Conservation (phyloP, 2,888 invertebrate species). For the Dromius quadrimaculatus region DNA sequence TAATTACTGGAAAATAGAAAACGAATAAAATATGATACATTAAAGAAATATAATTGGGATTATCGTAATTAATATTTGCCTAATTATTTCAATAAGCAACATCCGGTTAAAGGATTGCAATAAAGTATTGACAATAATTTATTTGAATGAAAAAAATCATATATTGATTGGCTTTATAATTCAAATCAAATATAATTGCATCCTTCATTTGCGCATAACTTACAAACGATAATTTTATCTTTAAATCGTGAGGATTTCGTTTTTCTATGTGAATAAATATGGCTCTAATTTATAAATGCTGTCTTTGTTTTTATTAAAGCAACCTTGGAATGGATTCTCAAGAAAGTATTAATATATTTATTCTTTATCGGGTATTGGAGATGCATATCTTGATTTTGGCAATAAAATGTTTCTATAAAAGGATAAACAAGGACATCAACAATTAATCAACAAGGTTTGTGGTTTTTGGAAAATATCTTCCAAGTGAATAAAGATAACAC, state of each 20-base stretch:
- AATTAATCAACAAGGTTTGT: too few species aligned
- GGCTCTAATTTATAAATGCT: slow-evolving; percentile 30
- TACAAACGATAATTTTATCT: slow-evolving; percentile 8
- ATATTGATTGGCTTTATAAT: slow-evolving; percentile 30
- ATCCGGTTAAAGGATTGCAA: too few species aligned
- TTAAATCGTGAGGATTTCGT: slow-evolving; percentile 20
- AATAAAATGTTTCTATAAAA: too few species aligned
- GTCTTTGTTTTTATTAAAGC: slow-evolving; percentile 26
- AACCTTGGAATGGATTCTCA: slow-evolving; percentile 26
- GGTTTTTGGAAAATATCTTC: not conserved
- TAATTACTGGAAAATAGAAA: too few species aligned
- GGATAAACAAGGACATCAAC: too few species aligned
- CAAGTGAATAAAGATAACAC: slow-evolving; percentile 15
- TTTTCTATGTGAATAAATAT: slow-evolving; percentile 25
- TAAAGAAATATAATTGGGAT: too few species aligned
- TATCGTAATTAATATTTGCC: too few species aligned
- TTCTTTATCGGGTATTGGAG: too few species aligned
- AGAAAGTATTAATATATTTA: slow-evolving; percentile 12
- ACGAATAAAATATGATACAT: too few species aligned
- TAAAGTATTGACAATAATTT: slow-evolving; percentile 45
- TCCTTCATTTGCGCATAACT: slow-evolving; percentile 25
- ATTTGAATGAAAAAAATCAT: slow-evolving; percentile 34
- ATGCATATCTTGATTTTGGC: too few species aligned
- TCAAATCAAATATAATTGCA: slow-evolving; percentile 41
- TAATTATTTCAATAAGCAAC: too few species aligned